Evolutionary conservation across 2,113 vertebrate species (phyloP).

Genomic region (Leuciscus idus): DNA sequence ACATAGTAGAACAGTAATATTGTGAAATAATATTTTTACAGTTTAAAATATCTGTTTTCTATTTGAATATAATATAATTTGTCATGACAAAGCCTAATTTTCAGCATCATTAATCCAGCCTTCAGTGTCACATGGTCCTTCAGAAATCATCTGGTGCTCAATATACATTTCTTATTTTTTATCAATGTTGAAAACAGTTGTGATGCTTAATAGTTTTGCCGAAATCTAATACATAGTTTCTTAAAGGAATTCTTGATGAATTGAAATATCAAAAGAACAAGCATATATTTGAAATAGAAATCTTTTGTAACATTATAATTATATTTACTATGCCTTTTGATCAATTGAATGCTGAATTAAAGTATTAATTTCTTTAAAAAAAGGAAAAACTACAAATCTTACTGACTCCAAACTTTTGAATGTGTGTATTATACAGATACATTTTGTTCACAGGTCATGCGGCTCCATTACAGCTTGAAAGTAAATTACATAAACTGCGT

Average conservation of each 20-base stretch:
- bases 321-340: background rate
- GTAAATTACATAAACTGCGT: conserved; percentile 11
- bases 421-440: background rate
- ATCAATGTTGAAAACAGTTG: background rate
- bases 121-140: background rate
- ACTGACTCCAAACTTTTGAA: background rate
- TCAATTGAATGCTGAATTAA: background rate
- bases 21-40: too few relatives aligned
- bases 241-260: background rate
- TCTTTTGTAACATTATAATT: background rate
- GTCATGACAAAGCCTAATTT: background rate
- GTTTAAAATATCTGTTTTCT: background rate
- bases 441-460: background rate
- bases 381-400: background rate
- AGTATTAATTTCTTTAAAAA: background rate
- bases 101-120: background rate
- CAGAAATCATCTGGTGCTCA: too few relatives aligned
- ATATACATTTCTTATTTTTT: background rate
- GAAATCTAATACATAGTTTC: too few relatives aligned
- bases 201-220: background rate
- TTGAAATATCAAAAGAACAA: background rate
- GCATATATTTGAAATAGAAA: background rate
- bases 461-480: background rate
- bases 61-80: background rate
- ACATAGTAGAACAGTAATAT: too few relatives aligned